These are phyloP conservation scores for Hemithea aestivaria DNA, from an alignment of 2,888 invertebrate genomes.

Conservation along the genomic window DNA sequence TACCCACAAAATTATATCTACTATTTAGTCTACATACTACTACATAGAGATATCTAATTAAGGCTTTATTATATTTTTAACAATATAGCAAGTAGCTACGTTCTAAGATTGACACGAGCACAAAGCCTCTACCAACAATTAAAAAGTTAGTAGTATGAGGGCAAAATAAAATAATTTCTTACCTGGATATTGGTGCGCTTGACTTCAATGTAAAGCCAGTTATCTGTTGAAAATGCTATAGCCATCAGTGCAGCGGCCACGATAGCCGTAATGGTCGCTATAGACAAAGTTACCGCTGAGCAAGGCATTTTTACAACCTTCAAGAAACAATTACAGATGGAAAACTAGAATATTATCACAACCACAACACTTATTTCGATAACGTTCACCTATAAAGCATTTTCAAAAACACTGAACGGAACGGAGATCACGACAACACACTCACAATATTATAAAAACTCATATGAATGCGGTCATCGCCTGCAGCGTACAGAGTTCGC, in stretches of 20 bases:
- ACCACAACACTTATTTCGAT: conserved; percentile 66
- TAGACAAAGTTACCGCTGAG: conserved; percentile 95
- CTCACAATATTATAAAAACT: conserved; percentile 71
- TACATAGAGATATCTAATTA: too few species aligned
- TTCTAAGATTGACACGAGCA: too few species aligned
- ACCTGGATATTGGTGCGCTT: conserved; percentile 93
- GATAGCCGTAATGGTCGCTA: conserved; percentile 97
- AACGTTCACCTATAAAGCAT: conserved; percentile 75
- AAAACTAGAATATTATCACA: conserved; percentile 59
- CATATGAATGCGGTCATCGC: conserved; percentile 78
- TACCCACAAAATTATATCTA: too few species aligned
- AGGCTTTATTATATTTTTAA: too few species aligned
- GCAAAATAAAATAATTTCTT: conserved; percentile 40
- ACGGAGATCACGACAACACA: conserved; percentile 73
- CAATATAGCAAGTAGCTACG: too few species aligned
- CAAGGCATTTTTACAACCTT: conserved; percentile 89
- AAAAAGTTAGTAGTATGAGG: too few species aligned
- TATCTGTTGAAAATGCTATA: conserved; percentile 97
- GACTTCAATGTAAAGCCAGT: conserved; percentile 97
- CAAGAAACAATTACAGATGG: conserved; percentile 51
- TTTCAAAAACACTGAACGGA: conserved; percentile 71
- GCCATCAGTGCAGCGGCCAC: conserved; percentile 95
- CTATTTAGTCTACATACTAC: too few species aligned
- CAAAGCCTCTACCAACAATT: too few species aligned
- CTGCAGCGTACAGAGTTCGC: conserved; percentile 74